These are phyloP conservation scores for Zootermopsis nevadensis DNA, from an alignment of 2,888 invertebrate species.

Conservation along the genomic window DNA sequence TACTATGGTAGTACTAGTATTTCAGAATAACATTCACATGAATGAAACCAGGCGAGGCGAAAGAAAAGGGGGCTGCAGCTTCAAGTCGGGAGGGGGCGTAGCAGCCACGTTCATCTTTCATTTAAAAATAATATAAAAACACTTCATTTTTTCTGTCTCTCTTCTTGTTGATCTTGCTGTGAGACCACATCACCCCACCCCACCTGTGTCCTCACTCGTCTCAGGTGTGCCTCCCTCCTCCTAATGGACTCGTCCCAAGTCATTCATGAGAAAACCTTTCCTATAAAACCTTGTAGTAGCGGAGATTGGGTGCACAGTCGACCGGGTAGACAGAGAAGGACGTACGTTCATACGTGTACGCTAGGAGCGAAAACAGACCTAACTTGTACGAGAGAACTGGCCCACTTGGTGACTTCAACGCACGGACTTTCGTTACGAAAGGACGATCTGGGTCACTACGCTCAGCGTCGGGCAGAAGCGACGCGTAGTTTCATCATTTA, in stretches of 20 bases:
- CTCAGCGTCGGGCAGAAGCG: no score
- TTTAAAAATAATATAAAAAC: conserved; percentile 17
- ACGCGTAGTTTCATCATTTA: no score
- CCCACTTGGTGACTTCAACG: conserved; percentile 26
- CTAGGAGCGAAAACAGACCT: background rate
- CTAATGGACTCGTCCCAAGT: conserved; percentile 52
- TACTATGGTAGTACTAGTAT: conserved; percentile 28
- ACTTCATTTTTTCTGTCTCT: background rate
- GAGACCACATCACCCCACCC: conserved; percentile 18
- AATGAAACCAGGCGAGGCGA: conserved; percentile 37
- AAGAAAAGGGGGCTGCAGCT: conserved; percentile 54
- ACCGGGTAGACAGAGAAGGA: conserved; percentile 24
- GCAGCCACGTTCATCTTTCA: conserved; percentile 24
- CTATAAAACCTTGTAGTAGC: conserved; percentile 54
- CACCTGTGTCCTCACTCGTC: conserved; percentile 27
- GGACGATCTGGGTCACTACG: no score
- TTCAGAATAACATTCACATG: conserved; percentile 11
- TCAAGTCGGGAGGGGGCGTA: conserved; percentile 51
- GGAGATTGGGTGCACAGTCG: conserved; percentile 47
- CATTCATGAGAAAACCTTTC: conserved; percentile 54
- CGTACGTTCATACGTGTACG: background rate
- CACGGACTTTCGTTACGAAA: background rate
- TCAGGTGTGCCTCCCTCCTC: conserved; percentile 38
- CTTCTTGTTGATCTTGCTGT: conserved; percentile 28
- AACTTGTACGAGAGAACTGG: no score